Percentiles rank a stretch among this genome's conserved stretches.
phyloP scores from a whole-genome alignment of 2,797 vertebrate genomes.

The Margarornis squamiger region DNA sequence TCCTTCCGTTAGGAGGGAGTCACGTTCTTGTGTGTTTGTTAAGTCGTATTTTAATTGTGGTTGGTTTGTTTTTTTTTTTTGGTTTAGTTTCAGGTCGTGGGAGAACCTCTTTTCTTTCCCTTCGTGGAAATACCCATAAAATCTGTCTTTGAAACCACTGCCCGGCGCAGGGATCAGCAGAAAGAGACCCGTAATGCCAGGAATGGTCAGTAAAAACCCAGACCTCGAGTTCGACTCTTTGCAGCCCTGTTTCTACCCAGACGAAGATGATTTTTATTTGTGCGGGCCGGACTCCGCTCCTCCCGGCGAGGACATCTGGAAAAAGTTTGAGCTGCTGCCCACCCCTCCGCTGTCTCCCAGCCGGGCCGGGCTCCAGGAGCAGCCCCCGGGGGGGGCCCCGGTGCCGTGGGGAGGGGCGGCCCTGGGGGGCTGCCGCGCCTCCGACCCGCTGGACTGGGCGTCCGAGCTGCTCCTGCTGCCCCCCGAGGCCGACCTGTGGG shows the following conservation, averaged over 20 bases:
- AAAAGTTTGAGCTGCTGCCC: slow-evolving; percentile 98
- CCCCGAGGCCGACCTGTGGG: slow-evolving; percentile 88
- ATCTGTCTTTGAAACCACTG: not conserved
- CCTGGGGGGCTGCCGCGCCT: slow-evolving; percentile 78
- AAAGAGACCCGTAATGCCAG: slow-evolving; percentile 84
- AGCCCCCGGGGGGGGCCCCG: slow-evolving; percentile 74
- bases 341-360: slow-evolving; percentile 94
- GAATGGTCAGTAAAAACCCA: slow-evolving; percentile 91
- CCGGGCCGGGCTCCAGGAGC: slow-evolving; percentile 87
- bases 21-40: not conserved
- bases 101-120: not conserved
- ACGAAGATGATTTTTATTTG: slow-evolving; percentile 97
- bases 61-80: not conserved
- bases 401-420: slow-evolving; percentile 60
- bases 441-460: slow-evolving; percentile 88
- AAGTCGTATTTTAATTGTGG: not conserved
- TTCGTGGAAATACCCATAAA: slow-evolving; percentile 23
- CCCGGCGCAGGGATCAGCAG: not conserved
- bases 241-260: slow-evolving; percentile 97
- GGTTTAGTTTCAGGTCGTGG: slow-evolving; percentile 41
- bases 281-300: slow-evolving; percentile 94
- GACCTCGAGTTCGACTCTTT: slow-evolving; percentile 97
- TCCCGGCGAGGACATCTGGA: slow-evolving; percentile 99
- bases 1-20: not conserved
- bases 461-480: slow-evolving; percentile 89